These are phyloP conservation scores for Rhopilema esculentum DNA, from an alignment of 30 jellyfish, hydroid and myxozoan species.

Conservation along the genomic window DNA sequence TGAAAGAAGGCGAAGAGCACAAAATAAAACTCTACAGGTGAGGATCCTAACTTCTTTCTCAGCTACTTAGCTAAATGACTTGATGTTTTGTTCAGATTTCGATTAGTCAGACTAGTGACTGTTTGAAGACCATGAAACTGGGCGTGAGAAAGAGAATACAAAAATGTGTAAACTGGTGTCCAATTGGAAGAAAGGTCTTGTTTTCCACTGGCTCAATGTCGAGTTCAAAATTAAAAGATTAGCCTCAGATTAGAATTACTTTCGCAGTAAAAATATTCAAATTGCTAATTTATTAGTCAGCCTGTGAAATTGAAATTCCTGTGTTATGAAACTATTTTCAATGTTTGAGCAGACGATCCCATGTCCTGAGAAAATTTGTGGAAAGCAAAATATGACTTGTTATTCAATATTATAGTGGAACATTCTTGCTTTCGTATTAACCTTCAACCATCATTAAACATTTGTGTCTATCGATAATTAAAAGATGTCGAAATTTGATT, in stretches of 20 bases:
- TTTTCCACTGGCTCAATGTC: not conserved
- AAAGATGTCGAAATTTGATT: not conserved
- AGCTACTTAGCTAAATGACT: not conserved
- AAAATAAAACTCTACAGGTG: constrained; percentile 67
- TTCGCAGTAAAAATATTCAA: not conserved
- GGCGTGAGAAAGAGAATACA: not conserved
- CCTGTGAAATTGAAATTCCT: not conserved
- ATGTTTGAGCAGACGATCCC: not conserved
- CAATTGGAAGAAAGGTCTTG: too few relatives aligned
- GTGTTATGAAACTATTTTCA: not conserved
- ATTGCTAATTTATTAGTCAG: not conserved
- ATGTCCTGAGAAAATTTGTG: not conserved
- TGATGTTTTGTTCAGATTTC: not conserved
- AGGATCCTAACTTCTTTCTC: not conserved
- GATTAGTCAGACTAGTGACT: not conserved
- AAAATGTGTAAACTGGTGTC: not conserved
- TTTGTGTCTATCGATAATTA: not conserved
- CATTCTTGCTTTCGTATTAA: not conserved
- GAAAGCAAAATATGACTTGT: not conserved
- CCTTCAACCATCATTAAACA: not conserved
- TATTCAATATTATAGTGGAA: not conserved
- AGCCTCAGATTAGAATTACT: not conserved
- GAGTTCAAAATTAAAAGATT: not conserved
- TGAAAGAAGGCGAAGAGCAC: constrained; percentile 75
- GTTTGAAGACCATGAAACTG: not conserved